Evolutionary conservation across 2,888 invertebrate genomes (phyloP), one percentile per base, ranked within the genome.

Genomic region (Monoplex corrugatus): DNA sequence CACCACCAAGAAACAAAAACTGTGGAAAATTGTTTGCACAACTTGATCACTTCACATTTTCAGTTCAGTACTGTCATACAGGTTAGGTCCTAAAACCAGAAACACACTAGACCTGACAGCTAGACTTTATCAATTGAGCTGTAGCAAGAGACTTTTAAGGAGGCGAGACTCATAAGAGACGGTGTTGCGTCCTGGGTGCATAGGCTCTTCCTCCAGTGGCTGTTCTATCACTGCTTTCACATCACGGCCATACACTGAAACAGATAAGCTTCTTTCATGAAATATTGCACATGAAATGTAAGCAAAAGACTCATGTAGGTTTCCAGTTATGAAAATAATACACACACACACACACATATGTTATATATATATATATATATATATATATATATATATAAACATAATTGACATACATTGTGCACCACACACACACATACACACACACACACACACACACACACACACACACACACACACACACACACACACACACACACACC

Each of bases 151-250:
- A 93, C 98, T 97, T 95, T 98, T 98, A 75, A 99, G 96, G 91
- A 98, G 97, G 89, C 99, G 97, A 0, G 98, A 98, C 96, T 99
- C 99, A 94, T 98, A 99, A 0, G 98, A 98, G 0, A 98, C 98
- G 0, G 98, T 98, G 96, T 98, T 98, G 94, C 98, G 98, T 6
- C 98, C 98, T 89, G 97, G 97, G 91, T 97, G 97, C 90, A 96
- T 94, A 93, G 97, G 97, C 10, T 97, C 97, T 90, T 97, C 97
- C 94, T 98, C 98, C 93, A 98, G 97, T 3, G 98, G 98, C 90
- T 97, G 97, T 94, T 98, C 98, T 85, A 98, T 97, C 19, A 98
- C 97, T 0, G 98, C 98, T 94, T 97, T 97, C 32, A 99, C 98
- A 91, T 97, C 97, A 93, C 98, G 97, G 0, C 99, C 99, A 96